Evolutionary conservation across 2,888 invertebrate species (phyloP).

Genomic region (Minunthozetes semirufus): DNA sequence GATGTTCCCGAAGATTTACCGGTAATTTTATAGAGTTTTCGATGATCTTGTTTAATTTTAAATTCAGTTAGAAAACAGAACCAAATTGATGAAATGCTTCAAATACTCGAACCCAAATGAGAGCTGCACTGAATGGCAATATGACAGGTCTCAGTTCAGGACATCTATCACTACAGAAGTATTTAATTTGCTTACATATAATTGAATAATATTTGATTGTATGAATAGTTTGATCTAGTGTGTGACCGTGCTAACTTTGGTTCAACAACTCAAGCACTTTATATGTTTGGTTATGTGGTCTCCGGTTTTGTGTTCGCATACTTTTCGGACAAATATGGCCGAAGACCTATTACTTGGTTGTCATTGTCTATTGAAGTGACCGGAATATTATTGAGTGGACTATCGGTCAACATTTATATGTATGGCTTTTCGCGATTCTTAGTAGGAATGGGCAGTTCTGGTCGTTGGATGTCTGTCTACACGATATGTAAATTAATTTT

Average conservation of each 20-base stretch:
- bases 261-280: neutral
- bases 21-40: neutral
- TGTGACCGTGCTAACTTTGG: slow-evolving; percentile 9
- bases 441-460: slow-evolving; percentile 6
- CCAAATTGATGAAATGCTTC: neutral
- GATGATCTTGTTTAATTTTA: neutral
- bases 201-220: neutral
- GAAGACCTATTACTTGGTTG: slow-evolving; percentile 1
- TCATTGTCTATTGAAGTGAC: neutral
- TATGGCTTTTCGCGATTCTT: slow-evolving; percentile 20
- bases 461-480: neutral
- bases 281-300: neutral
- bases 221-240: slow-evolving; percentile 18
- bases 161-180: slow-evolving; percentile 15
- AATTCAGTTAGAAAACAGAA: slow-evolving; percentile 2
- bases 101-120: neutral
- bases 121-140: slow-evolving; percentile 18
- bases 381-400: neutral
- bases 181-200: neutral
- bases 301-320: neutral
- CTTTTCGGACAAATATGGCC: slow-evolving; percentile 9
- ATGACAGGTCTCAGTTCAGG: neutral
- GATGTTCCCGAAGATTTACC: neutral
- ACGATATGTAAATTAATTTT: neutral
- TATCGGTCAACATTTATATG: slow-evolving; percentile 2